Conservation (phyloP, 1,140 invertebrate species). For the Telenomus remus region DNA sequence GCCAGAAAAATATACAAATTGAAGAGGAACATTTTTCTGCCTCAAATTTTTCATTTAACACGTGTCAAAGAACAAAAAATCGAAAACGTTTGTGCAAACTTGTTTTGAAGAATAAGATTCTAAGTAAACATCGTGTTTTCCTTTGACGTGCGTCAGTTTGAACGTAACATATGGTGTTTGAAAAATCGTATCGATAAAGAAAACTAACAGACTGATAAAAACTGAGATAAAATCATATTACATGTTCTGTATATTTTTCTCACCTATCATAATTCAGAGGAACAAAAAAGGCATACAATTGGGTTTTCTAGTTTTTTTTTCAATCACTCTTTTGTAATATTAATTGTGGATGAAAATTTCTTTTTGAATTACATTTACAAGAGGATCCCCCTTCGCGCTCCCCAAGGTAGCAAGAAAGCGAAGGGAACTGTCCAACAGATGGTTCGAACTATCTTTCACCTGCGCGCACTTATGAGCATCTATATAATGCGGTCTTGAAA, state of each 20-base stretch:
- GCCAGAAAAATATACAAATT: too few relatives aligned
- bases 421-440: constrained; percentile 53
- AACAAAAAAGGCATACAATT: too few relatives aligned
- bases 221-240: constrained; percentile 35
- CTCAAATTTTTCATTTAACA: background rate
- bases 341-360: constrained; percentile 22
- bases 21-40: too few relatives aligned
- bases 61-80: background rate
- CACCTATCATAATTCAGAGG: constrained; percentile 3
- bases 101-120: background rate
- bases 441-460: constrained; percentile 55
- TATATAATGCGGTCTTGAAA: constrained; percentile 44
- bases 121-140: constrained; percentile 40
- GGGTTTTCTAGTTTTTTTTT: too few relatives aligned
- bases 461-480: constrained; percentile 54
- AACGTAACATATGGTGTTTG: constrained; percentile 45
- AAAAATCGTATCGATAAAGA: constrained; percentile 47
- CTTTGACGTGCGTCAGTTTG: constrained; percentile 31
- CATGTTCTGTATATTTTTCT: constrained; percentile 23
- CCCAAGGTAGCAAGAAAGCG: constrained; percentile 48
- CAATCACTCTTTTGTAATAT: too few relatives aligned
- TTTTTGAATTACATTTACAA: constrained; percentile 27
- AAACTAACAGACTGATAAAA: constrained; percentile 52
- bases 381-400: constrained; percentile 24
- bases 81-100: too few relatives aligned